Evolutionary conservation across 1,140 invertebrate species (phyloP).

Genomic region (Leguminivora glycinivorella): DNA sequence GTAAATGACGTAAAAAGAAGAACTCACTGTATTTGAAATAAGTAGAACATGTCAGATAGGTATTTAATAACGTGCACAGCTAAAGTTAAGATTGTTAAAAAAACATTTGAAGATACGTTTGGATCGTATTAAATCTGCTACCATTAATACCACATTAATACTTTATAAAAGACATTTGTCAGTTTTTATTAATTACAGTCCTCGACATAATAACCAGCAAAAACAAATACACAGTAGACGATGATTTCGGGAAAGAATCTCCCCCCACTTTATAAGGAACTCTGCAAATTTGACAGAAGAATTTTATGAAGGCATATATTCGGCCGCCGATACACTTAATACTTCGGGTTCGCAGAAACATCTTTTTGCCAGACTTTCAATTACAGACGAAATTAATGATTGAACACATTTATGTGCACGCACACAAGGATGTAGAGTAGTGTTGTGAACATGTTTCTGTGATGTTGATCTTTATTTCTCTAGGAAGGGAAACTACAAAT

Average conservation of each 20-base stretch:
- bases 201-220: conserved; percentile 61
- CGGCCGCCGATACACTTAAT: conserved; percentile 58
- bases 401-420: conserved; percentile 68
- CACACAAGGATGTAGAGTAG: conserved; percentile 31
- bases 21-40: too few relatives aligned
- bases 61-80: too few relatives aligned
- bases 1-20: too few relatives aligned
- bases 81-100: too few relatives aligned
- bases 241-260: conserved; percentile 74
- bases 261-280: conserved; percentile 59
- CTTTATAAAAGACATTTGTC: conserved; percentile 34
- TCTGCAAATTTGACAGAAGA: conserved; percentile 75
- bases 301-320: conserved; percentile 77
- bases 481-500: too few relatives aligned
- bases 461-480: too few relatives aligned
- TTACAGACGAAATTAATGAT: conserved; percentile 76
- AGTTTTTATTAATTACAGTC: conserved; percentile 32
- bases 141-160: too few relatives aligned
- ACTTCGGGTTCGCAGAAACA: conserved; percentile 65
- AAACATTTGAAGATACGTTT: too few relatives aligned
- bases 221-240: conserved; percentile 51
- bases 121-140: too few relatives aligned
- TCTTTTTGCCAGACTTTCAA: conserved; percentile 73
- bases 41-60: too few relatives aligned
- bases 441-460: background rate